Conservation (phyloP, 2,113 vertebrate species). For the Oncorhynchus tshawytscha region DNA sequence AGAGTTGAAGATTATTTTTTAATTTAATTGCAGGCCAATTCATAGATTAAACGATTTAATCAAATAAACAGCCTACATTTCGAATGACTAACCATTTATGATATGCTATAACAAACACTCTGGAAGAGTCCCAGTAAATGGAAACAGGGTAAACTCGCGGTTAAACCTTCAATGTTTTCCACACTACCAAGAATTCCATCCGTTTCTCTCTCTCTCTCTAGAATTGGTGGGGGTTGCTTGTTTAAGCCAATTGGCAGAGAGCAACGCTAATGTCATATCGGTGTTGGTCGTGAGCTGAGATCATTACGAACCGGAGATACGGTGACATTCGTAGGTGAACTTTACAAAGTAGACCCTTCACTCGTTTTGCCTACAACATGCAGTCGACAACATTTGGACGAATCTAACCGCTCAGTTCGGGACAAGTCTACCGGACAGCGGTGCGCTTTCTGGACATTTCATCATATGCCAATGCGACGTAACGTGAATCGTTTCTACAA, state of each 20-base stretch:
- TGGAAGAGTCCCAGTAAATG: neutral
- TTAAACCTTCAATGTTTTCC: constrained; percentile 27
- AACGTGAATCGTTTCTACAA: constrained; percentile 51
- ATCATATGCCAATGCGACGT: constrained; percentile 63
- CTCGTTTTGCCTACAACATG: constrained; percentile 17
- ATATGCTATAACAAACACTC: no score
- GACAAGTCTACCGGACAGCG: constrained; percentile 28
- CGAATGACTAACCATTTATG: neutral
- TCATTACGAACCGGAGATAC: constrained; percentile 54
- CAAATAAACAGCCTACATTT: no score
- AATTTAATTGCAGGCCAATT: no score
- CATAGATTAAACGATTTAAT: no score
- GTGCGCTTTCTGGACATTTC: constrained; percentile 53
- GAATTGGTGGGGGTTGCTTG: constrained; percentile 58
- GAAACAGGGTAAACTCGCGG: constrained; percentile 42
- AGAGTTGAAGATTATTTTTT: no score
- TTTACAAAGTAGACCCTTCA: constrained; percentile 13
- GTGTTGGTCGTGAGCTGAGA: constrained; percentile 55
- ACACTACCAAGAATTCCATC: constrained; percentile 26
- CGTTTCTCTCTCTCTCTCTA: constrained; percentile 17
- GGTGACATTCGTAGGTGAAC: constrained; percentile 47
- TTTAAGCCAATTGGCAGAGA: constrained; percentile 73
- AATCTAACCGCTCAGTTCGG: constrained; percentile 32
- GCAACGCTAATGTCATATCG: constrained; percentile 64
- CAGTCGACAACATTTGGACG: constrained; percentile 33